Conservation (phyloP, 2,888 invertebrate species). For the Tetragnatha montana region DNA sequence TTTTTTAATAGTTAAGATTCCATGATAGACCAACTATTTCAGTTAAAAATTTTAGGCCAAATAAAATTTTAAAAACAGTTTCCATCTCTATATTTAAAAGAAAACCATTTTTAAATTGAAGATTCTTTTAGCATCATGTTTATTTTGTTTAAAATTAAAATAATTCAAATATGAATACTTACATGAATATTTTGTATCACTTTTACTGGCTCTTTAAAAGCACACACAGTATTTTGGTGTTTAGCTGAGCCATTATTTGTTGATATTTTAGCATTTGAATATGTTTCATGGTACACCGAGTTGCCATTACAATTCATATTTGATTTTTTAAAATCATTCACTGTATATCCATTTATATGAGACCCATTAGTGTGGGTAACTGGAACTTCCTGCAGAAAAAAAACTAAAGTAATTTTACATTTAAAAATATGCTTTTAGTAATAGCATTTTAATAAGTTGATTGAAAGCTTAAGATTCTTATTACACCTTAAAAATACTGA, state of each 20-base stretch:
- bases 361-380: neutral
- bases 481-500: too few relatives aligned
- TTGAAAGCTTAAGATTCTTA: too few relatives aligned
- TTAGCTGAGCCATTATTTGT: constrained; percentile 41
- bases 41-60: too few relatives aligned
- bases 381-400: constrained; percentile 28
- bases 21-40: neutral
- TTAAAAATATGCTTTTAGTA: neutral
- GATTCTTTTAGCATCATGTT: too few relatives aligned
- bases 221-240: constrained; percentile 3
- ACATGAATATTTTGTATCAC: constrained; percentile 49
- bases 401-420: neutral
- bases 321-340: constrained; percentile 15
- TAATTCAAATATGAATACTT: neutral
- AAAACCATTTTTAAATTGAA: neutral
- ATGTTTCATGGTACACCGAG: constrained; percentile 10
- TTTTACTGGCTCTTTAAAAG: constrained; percentile 30
- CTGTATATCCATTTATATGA: neutral
- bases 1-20: neutral
- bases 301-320: constrained; percentile 46
- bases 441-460: too few relatives aligned
- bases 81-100: neutral
- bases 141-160: too few relatives aligned
- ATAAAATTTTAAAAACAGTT: neutral
- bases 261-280: constrained; percentile 12